These are phyloP conservation scores for Rhinoptilus africanus DNA, from an alignment of 2,113 vertebrate species.

Conservation along the genomic window DNA sequence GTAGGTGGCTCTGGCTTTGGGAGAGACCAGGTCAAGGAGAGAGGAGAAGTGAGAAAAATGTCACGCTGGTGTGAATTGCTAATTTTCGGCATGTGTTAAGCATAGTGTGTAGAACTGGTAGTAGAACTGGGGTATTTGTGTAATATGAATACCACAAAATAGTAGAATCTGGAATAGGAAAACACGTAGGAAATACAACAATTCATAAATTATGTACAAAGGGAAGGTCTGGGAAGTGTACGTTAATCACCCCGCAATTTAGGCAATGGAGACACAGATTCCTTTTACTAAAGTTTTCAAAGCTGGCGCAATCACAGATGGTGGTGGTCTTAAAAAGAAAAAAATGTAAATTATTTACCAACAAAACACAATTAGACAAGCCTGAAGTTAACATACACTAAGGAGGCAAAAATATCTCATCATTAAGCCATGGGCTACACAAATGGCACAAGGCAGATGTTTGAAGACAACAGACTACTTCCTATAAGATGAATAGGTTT, in stretches of 20 bases:
- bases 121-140: rapidly evolving
- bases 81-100: rapidly evolving
- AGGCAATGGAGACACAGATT: background rate
- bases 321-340: background rate
- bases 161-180: background rate
- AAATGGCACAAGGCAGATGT: background rate
- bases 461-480: background rate
- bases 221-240: background rate
- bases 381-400: background rate
- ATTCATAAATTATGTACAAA: background rate
- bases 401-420: background rate
- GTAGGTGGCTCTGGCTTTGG: background rate
- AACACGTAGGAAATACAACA: background rate
- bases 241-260: background rate
- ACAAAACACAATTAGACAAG: background rate
- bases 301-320: background rate
- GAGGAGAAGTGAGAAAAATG: background rate
- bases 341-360: background rate
- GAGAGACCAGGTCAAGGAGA: background rate
- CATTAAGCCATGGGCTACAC: background rate
- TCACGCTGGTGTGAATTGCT: background rate
- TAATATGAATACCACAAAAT: background rate
- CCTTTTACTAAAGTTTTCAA: background rate
- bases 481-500: background rate
- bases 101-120: rapidly evolving